phyloP scores from a whole-genome alignment of 2,797 vertebrate genomes.

The Simalia tracyae region DNA sequence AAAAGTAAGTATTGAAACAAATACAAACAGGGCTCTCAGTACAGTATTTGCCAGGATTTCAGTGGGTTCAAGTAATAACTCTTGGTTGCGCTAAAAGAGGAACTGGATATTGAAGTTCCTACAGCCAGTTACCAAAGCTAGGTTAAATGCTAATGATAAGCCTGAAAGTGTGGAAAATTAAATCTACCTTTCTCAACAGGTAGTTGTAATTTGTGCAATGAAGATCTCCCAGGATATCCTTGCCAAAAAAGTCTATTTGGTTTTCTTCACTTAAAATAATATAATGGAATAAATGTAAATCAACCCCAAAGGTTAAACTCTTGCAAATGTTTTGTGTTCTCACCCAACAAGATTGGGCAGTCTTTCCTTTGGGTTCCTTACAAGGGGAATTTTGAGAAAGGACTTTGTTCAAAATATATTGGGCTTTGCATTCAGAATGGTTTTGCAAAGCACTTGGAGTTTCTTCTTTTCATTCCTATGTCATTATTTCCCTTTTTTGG shows the following conservation, averaged over 20 bases:
- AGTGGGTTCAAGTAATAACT: background rate
- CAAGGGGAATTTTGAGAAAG: background rate
- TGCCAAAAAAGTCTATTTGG: background rate
- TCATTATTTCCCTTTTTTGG: background rate
- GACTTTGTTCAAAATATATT: background rate
- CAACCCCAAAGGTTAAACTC: background rate
- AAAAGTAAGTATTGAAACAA: background rate
- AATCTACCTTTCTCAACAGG: background rate
- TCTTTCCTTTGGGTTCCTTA: background rate
- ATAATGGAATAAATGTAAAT: background rate
- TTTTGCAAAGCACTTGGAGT: background rate
- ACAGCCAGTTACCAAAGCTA: background rate
- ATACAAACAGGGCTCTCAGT: background rate
- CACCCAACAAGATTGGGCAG: background rate
- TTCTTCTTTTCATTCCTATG: background rate
- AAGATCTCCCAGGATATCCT: background rate
- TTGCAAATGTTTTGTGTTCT: background rate
- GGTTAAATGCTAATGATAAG: background rate
- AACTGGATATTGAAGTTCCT: background rate
- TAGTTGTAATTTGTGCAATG: background rate
- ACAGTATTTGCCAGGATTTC: background rate
- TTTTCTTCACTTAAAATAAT: background rate
- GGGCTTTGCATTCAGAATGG: background rate
- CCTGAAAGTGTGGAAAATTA: background rate
- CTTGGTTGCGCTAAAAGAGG: background rate